Conservation (phyloP, 2,113 vertebrate genomes). For the Leuciscus idus region DNA sequence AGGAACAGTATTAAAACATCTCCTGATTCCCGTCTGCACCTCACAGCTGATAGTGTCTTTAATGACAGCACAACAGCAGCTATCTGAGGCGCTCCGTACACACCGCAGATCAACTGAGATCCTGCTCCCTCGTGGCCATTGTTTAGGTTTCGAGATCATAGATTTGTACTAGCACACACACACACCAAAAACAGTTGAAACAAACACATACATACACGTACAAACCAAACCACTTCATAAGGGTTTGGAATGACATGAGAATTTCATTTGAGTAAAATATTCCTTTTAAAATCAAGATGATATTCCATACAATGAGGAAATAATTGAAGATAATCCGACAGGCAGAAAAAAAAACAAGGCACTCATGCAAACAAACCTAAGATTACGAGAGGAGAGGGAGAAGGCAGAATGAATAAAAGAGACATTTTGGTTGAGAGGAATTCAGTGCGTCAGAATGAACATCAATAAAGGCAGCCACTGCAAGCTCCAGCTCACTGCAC, state of each 20-base stretch:
- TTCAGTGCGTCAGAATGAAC: neutral
- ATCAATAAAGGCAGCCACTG: neutral
- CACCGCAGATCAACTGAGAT: neutral
- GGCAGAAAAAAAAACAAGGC: neutral
- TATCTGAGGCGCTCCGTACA: neutral
- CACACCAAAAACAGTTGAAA: neutral
- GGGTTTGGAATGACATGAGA: neutral
- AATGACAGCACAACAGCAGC: constrained; percentile 43
- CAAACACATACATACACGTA: neutral
- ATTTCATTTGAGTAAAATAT: neutral
- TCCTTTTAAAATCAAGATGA: neutral
- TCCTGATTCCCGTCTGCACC: constrained; percentile 25
- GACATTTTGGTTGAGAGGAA: neutral
- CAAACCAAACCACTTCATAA: neutral
- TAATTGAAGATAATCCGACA: constrained; percentile 22
- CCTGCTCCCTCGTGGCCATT: neutral
- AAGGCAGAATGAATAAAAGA: constrained; percentile 16
- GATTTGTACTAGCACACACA: neutral
- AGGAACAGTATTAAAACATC: constrained; percentile 33
- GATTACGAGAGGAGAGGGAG: neutral
- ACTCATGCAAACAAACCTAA: constrained; percentile 11
- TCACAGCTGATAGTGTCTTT: constrained; percentile 38
- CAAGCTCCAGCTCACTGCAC: neutral
- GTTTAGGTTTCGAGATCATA: neutral
- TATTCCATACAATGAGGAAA: constrained; percentile 9